A percentile compares a stretch with the other conserved stretches of the same genome.
These are phyloP conservation scores for Hoplodrina ambigua DNA, from an alignment of 2,888 invertebrate species.

Conservation along the genomic window DNA sequence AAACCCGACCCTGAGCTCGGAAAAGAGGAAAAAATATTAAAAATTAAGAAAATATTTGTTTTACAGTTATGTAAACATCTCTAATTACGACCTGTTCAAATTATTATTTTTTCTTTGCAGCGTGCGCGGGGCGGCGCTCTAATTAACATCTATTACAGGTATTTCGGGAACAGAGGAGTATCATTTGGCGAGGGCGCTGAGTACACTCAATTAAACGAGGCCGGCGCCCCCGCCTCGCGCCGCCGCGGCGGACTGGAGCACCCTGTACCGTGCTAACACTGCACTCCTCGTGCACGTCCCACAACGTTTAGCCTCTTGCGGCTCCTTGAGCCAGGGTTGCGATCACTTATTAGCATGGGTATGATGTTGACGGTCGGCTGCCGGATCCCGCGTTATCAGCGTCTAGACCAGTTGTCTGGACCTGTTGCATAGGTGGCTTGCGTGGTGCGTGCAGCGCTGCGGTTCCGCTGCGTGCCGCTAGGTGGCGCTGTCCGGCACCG, in stretches of 20 bases:
- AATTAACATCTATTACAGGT: slow-evolving; percentile 90
- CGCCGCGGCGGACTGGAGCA: slow-evolving; percentile 43
- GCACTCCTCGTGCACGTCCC: slow-evolving; percentile 45
- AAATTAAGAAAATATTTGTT: slow-evolving; percentile 90
- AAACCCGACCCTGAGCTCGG: slow-evolving; percentile 84
- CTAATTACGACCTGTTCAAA: slow-evolving; percentile 90
- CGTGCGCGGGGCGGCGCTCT: slow-evolving; percentile 82
- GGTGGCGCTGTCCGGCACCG: slow-evolving; percentile 76
- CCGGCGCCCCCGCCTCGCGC: slow-evolving; percentile 66
- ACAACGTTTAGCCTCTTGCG: slow-evolving; percentile 4
- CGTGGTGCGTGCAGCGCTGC: slow-evolving; percentile 53
- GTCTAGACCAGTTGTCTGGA: slow-evolving; percentile 58
- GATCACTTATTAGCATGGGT: slow-evolving; percentile 10
- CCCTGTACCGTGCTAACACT: slow-evolving; percentile 42
- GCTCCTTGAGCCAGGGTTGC: background rate
- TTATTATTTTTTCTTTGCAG: slow-evolving; percentile 88
- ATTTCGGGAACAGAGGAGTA: slow-evolving; percentile 88
- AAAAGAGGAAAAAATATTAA: slow-evolving; percentile 86
- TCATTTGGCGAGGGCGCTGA: slow-evolving; percentile 88
- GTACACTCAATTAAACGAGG: slow-evolving; percentile 89
- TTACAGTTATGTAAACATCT: slow-evolving; percentile 90
- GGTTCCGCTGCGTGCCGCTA: slow-evolving; percentile 61
- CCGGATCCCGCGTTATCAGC: slow-evolving; percentile 47
- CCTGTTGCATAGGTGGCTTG: slow-evolving; percentile 61
- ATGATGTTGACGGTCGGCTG: slow-evolving; percentile 21